Percentiles rank a stretch among this genome's conserved stretches.
Evolutionary conservation across 2,888 invertebrate species (phyloP).

Genomic region (Lochmaea capreae): DNA sequence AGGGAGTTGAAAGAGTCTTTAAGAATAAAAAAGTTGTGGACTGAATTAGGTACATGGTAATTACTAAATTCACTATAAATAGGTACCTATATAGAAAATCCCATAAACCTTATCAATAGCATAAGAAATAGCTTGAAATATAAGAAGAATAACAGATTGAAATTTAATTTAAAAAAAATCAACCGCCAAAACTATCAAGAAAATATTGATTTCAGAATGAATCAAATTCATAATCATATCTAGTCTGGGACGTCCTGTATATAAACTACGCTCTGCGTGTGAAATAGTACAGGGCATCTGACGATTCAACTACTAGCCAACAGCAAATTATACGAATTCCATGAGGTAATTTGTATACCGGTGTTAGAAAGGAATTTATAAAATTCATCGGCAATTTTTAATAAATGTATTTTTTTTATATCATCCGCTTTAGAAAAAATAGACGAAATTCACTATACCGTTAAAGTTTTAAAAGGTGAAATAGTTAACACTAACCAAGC

Average conservation of each 20-base stretch:
- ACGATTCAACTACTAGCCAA: constrained; percentile 12
- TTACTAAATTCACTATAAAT: no score
- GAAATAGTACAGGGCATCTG: constrained; percentile 20
- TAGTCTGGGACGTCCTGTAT: background rate
- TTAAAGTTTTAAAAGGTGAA: background rate
- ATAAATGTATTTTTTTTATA: constrained; percentile 1
- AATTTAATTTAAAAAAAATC: no score
- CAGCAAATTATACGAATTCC: constrained; percentile 12
- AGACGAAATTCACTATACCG: background rate
- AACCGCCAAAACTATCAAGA: no score
- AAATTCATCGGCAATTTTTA: constrained; percentile 8
- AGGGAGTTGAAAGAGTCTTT: no score
- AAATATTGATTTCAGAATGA: no score
- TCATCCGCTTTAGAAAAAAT: background rate
- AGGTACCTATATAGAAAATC: no score
- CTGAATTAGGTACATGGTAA: no score
- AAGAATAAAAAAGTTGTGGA: no score
- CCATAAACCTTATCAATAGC: no score
- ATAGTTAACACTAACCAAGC: background rate
- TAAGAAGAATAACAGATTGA: no score
- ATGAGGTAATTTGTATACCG: constrained; percentile 6
- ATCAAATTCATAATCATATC: no score
- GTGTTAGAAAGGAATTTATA: background rate
- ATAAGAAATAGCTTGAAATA: no score
- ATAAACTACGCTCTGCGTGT: constrained; percentile 12